Evolutionary conservation across 2,888 invertebrate genomes (phyloP), one percentile per base, ranked within the genome.

Genomic region (Dimorphilus gyrociliatus): DNA sequence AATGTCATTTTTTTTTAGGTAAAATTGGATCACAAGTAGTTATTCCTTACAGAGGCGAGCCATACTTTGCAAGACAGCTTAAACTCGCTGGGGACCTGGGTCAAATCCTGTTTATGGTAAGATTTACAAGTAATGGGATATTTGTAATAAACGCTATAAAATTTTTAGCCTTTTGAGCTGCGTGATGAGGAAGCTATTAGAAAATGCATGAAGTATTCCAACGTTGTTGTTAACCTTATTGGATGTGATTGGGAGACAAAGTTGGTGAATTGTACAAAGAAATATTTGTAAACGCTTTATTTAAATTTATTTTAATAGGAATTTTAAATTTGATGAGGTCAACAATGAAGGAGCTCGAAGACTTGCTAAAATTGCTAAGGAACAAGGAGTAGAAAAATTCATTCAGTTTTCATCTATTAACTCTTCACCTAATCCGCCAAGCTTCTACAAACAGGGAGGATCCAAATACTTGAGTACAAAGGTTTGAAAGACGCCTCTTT

Each of bases 141-240:
- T n/a, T n/a, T n/a, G n/a, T n/a, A n/a, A n/a, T n/a, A n/a, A n/a
- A n/a, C n/a, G n/a, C n/a, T n/a, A n/a, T 21, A 10, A 10, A n/a
- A 16, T 23, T 37, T 46, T 51, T 74, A 81, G 53, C 82, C 80
- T 8, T 90, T 72, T 61, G 63, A 86, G 51, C 54, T 94, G 25
- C 65, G 71, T 23, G 86, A 94, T 68, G 82, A 88, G 41, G 78
- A 78, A 21, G 75, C 81, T 1, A 77, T 97, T 45, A 45, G 60
- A 15, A 63, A 55, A 37, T 76, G 78, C 7, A 74, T 97, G 23
- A 78, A 79, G 53, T 80, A 97, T 66, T 94, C 94, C 2, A 90
- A 94, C 67, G 84, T 94, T 30, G 97, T 94, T 1, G 75, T 97
- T 42, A 97, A 97, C 62, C 68, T 92, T 35, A 71, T 97, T 40